These are phyloP conservation scores for Drosophila kepulauana DNA, from an alignment of 1,140 invertebrate genomes.

Conservation along the genomic window DNA sequence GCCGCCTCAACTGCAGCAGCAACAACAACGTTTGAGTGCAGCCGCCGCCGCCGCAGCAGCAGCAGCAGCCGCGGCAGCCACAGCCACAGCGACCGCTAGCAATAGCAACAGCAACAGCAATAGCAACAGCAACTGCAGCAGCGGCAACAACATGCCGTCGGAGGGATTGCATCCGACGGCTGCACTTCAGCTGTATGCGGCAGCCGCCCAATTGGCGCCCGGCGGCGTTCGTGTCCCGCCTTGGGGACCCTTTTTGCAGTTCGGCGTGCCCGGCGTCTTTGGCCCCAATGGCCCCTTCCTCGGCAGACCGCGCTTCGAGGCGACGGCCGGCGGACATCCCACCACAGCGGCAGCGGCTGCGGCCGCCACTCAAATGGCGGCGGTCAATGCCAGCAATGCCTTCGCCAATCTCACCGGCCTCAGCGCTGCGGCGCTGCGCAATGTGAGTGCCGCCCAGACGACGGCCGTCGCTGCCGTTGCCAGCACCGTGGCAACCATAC, in stretches of 20 bases:
- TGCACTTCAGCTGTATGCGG: constrained; percentile 87
- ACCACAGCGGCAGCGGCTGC: constrained; percentile 69
- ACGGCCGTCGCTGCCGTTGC: constrained; percentile 79
- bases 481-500: constrained; percentile 79
- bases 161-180: constrained; percentile 86
- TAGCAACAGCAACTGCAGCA: constrained; percentile 26
- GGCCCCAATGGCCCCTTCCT: constrained; percentile 82
- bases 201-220: constrained; percentile 86
- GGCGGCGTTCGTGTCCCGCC: constrained; percentile 86
- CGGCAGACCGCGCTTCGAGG: constrained; percentile 73
- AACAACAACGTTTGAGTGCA: constrained; percentile 37
- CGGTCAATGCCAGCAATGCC: constrained; percentile 81
- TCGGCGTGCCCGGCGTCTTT: constrained; percentile 86
- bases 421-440: constrained; percentile 77
- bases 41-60: constrained; percentile 17
- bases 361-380: constrained; percentile 76
- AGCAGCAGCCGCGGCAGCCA: constrained; percentile 13
- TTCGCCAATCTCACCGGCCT: constrained; percentile 83
- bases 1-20: constrained; percentile 41
- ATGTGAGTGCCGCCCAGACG: constrained; percentile 79
- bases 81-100: constrained; percentile 23
- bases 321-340: constrained; percentile 52
- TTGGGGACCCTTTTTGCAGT: constrained; percentile 86
- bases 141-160: constrained; percentile 68
- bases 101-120: constrained; percentile 15